Base-by-base conservation (phyloP, 2,888 invertebrate species). In the Aspidapion aeneum region DNA sequence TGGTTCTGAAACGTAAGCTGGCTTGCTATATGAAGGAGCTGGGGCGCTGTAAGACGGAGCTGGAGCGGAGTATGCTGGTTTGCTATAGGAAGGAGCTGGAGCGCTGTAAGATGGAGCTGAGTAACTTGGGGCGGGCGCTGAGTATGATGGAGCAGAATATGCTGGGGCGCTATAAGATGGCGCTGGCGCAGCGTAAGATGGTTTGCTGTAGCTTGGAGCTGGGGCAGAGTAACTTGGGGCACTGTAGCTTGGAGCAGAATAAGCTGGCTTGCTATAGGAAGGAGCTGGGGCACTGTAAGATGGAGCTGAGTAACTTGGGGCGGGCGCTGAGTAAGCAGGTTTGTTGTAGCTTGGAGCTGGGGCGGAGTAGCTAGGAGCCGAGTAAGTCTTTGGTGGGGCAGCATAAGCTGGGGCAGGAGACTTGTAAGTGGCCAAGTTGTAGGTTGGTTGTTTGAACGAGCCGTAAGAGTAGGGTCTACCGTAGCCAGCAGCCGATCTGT, bases 51-150 rank as follows among this genome's bases (percentile, higher is more conserved):
- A 70, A 18, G 61, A 51, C 51, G 67, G 67, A 55, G 69, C 66
- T 55, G 70, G 67, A 50, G 70, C 68, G 1, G 57, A 52, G 58
- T 73, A 69, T 48, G 63, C 21, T 63, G 73, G 70, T 19, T 69
- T 67, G 7, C 64, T 50, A 56, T 71, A 71, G 2, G 62, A 18
- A 58, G 70, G 65, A 5, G 67, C 65, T 49, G 66, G 61, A 19
- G 66, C 63, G 21, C 58, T 58, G 57, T 69, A 70, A 1, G 49
- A 48, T 21, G 65, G 58, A 21, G 64, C 56, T 22, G 57, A 55
- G 55, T 65, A 69, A 55, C 18, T 57, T 55, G 63, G 49, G 48
- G 66, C 62, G 58, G 64, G 62, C 12, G 64, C 56, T 21, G 57
- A 57, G 57, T 65, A 69, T 54, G 68, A 55, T 52, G 70, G 68